Conservation (phyloP, 2,797 vertebrate genomes). For the Propithecus deckenii region DNA sequence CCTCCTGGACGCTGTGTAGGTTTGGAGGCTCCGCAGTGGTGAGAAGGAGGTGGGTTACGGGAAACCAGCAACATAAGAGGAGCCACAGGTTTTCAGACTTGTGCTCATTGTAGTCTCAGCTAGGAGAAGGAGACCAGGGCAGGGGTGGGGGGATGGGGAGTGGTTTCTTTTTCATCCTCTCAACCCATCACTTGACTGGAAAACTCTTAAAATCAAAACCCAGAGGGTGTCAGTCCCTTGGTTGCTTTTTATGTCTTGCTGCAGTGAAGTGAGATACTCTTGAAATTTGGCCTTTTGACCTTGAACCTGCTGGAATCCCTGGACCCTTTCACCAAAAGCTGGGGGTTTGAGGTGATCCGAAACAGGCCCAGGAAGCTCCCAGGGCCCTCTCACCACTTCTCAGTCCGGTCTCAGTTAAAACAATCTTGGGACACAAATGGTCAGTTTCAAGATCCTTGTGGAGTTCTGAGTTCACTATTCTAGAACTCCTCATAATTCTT, state of each 20-base stretch:
- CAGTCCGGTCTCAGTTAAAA: neutral
- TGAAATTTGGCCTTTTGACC: neutral
- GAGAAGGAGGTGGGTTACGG: neutral
- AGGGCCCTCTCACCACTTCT: neutral
- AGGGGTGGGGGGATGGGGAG: no score
- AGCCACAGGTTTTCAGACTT: neutral
- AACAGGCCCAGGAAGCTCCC: neutral
- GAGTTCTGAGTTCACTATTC: neutral
- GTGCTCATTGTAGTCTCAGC: neutral
- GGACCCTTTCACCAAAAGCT: neutral
- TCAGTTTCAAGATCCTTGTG: neutral
- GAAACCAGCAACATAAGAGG: neutral
- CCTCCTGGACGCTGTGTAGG: neutral
- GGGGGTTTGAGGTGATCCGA: neutral
- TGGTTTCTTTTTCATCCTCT: neutral
- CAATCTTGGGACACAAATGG: neutral
- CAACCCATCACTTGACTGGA: neutral
- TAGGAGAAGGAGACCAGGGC: neutral
- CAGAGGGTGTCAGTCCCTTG: neutral
- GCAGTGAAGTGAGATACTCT: neutral
- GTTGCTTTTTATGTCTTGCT: neutral
- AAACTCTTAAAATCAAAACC: neutral
- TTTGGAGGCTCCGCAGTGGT: neutral
- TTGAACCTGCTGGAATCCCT: neutral
- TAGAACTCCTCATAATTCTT: neutral